Evolutionary conservation across 2,888 invertebrate species (phyloP).

Genomic region (Plagodis dolabraria): DNA sequence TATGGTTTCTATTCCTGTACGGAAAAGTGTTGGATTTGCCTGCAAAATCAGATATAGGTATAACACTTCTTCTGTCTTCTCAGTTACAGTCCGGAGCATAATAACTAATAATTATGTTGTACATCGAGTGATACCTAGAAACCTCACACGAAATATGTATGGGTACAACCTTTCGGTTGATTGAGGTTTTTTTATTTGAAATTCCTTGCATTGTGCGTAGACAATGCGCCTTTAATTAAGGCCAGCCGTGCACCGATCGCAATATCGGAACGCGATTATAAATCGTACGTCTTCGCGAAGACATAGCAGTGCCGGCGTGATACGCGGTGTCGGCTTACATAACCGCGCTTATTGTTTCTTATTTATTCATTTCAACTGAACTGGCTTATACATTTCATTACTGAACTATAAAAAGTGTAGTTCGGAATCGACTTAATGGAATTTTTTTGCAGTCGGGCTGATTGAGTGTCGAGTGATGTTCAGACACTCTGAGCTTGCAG

Average conservation of each 20-base stretch:
- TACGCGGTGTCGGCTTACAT: constrained; percentile 78
- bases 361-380: constrained; percentile 29
- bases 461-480: too few species aligned
- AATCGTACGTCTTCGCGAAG: constrained; percentile 83
- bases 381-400: background rate
- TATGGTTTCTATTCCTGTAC: too few species aligned
- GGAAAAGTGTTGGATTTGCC: too few species aligned
- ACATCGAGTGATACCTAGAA: too few species aligned
- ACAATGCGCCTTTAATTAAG: constrained; percentile 68
- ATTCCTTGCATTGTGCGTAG: constrained; percentile 5
- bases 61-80: background rate
- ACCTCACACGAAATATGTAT: too few species aligned
- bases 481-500: too few species aligned
- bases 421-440: too few species aligned
- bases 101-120: too few species aligned
- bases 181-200: background rate
- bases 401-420: too few species aligned
- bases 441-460: too few species aligned
- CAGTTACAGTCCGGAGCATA: background rate
- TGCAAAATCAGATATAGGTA: too few species aligned
- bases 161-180: too few species aligned
- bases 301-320: constrained; percentile 70
- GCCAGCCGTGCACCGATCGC: constrained; percentile 80
- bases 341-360: constrained; percentile 53
- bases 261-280: constrained; percentile 85